Evolutionary conservation across 2,113 vertebrate genomes (phyloP).

Genomic region (Vanacampus margaritifer): DNA sequence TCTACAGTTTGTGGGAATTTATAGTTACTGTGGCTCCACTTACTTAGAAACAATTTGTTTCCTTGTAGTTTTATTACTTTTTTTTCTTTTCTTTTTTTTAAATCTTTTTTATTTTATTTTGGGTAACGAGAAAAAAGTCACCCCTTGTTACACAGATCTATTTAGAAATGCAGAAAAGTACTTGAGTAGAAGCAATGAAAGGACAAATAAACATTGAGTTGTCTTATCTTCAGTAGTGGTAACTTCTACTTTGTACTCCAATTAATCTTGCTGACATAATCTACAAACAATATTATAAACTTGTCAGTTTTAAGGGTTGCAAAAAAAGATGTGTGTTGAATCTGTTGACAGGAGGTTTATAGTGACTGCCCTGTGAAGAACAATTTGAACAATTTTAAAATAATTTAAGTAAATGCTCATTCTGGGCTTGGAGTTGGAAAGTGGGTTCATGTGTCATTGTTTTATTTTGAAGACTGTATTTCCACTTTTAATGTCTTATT

Average conservation of each 20-base stretch:
- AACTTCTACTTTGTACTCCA: not conserved
- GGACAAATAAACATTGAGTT: not conserved
- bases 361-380: conserved; percentile 19
- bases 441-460: conserved; percentile 23
- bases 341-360: conserved; percentile 13
- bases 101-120: no score
- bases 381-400: conserved; percentile 33
- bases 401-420: conserved; percentile 17
- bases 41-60: no score
- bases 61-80: no score
- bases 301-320: conserved; percentile 29
- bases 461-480: conserved; percentile 27
- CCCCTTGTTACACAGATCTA: no score
- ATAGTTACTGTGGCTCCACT: no score
- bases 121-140: no score
- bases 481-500: conserved; percentile 11
- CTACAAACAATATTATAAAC: conserved; percentile 27
- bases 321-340: conserved; percentile 36
- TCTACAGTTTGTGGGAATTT: no score
- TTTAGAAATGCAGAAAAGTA: not conserved
- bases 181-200: not conserved
- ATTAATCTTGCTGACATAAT: conserved; percentile 1
- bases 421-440: not conserved
- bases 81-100: no score
- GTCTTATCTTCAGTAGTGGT: not conserved